A percentile compares a stretch with the other conserved stretches of the same genome.
Evolutionary conservation across 2,113 vertebrate genomes (phyloP).

Genomic region (Oncorhynchus kisutch): DNA sequence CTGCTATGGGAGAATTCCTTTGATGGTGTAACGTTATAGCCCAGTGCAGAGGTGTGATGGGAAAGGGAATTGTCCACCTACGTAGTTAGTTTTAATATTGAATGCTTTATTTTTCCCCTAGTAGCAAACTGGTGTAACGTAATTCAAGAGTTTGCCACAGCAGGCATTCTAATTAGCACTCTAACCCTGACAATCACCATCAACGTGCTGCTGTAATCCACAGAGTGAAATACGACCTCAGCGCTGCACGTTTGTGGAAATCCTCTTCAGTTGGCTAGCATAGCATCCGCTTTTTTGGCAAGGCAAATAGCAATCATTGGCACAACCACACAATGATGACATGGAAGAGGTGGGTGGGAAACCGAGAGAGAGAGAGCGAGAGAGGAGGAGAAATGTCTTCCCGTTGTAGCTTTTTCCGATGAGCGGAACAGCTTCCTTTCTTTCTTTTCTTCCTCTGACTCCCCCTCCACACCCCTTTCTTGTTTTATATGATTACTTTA

Average conservation of each 20-base stretch:
- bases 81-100: constrained; percentile 19
- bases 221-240: constrained; percentile 13
- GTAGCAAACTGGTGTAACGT: constrained; percentile 35
- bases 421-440: constrained; percentile 64
- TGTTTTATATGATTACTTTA: neutral
- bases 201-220: constrained; percentile 37
- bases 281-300: neutral
- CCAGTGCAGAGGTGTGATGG: constrained; percentile 13
- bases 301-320: neutral
- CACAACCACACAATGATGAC: neutral
- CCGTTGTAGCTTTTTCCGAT: constrained; percentile 37
- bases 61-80: constrained; percentile 24
- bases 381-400: constrained; percentile 22
- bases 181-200: constrained; percentile 50
- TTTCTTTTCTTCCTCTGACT: constrained; percentile 2
- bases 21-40: constrained; percentile 11
- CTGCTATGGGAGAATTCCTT: constrained; percentile 19
- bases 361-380: constrained; percentile 3
- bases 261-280: neutral
- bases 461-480: neutral
- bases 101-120: constrained; percentile 1
- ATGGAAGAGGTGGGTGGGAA: constrained; percentile 16
- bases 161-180: constrained; percentile 43
- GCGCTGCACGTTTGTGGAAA: neutral
- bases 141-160: constrained; percentile 43